Percentiles rank a stretch among this genome's conserved stretches.
These are phyloP conservation scores for Edolisoma coerulescens DNA, from an alignment of 2,113 vertebrate genomes.

Conservation along the genomic window DNA sequence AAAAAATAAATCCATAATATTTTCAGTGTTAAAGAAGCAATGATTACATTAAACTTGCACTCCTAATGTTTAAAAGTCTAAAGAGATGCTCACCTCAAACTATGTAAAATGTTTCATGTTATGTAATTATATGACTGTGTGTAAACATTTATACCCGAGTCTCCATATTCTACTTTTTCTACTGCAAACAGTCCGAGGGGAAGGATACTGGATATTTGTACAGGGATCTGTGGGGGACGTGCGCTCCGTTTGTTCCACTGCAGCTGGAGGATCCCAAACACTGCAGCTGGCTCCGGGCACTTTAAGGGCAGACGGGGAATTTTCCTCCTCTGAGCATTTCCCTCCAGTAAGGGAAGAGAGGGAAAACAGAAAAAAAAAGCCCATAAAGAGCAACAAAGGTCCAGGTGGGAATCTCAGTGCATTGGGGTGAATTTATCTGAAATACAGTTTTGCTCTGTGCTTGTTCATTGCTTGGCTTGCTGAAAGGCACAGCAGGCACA, in stretches of 20 bases:
- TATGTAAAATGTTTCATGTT: conserved; percentile 70
- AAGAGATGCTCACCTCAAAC: conserved; percentile 73
- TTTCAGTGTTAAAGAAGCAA: conserved; percentile 76
- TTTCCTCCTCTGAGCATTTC: conserved; percentile 41
- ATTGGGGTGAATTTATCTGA: conserved; percentile 13
- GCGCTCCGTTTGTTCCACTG: conserved; percentile 59
- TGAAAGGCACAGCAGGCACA: conserved; percentile 13
- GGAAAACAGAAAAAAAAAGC: not conserved
- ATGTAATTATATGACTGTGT: conserved; percentile 72
- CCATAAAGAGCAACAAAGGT: not conserved
- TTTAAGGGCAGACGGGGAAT: conserved; percentile 41
- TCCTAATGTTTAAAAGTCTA: conserved; percentile 67
- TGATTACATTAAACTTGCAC: conserved; percentile 74
- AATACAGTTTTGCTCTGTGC: conserved; percentile 5
- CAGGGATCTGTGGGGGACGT: not conserved
- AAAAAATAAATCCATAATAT: conserved; percentile 69
- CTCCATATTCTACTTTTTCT: conserved; percentile 66
- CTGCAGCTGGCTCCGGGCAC: conserved; percentile 55
- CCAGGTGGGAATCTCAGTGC: conserved; percentile 40
- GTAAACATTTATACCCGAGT: conserved; percentile 69
- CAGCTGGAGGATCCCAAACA: conserved; percentile 61
- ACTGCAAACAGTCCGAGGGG: conserved; percentile 40
- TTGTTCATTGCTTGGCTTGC: not conserved
- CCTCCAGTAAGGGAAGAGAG: not conserved
- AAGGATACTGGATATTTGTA: conserved; percentile 21